Evolutionary conservation across 2,113 vertebrate species (phyloP).

Genomic region (Solenodon paradoxus): DNA sequence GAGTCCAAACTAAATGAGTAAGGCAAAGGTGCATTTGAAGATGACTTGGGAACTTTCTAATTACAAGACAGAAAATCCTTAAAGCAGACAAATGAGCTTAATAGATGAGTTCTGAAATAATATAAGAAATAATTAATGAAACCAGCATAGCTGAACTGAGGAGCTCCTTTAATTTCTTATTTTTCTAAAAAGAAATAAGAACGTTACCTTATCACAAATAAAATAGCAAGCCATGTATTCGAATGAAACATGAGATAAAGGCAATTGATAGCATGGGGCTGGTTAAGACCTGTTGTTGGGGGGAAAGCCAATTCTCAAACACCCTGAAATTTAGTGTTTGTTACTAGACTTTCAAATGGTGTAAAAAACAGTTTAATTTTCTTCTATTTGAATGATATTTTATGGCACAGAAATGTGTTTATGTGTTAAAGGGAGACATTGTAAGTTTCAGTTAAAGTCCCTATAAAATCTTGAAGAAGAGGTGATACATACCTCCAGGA

Average conservation of each 20-base stretch:
- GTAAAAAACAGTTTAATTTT: neutral
- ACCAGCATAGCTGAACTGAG: neutral
- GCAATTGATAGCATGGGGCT: neutral
- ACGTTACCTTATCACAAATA: neutral
- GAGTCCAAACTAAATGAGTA: neutral
- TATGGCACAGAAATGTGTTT: neutral
- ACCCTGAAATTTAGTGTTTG: conserved; percentile 27
- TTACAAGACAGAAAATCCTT: neutral
- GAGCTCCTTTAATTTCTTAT: neutral
- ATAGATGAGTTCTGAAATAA: neutral
- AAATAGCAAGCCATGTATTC: neutral
- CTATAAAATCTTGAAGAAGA: conserved; percentile 45
- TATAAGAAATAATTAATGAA: neutral
- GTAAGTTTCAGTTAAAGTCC: conserved; percentile 48
- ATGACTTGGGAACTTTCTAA: neutral
- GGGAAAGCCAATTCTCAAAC: neutral
- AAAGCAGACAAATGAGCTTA: neutral
- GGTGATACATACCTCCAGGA: neutral
- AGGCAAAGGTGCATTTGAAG: neutral
- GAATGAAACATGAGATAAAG: neutral
- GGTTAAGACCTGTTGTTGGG: conserved; percentile 6
- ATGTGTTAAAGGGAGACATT: conserved; percentile 44
- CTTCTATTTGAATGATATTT: conserved; percentile 44
- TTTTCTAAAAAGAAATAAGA: neutral
- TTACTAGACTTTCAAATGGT: neutral